Conservation (phyloP, 2,113 vertebrate genomes). For the Accipiter virgatus region DNA sequence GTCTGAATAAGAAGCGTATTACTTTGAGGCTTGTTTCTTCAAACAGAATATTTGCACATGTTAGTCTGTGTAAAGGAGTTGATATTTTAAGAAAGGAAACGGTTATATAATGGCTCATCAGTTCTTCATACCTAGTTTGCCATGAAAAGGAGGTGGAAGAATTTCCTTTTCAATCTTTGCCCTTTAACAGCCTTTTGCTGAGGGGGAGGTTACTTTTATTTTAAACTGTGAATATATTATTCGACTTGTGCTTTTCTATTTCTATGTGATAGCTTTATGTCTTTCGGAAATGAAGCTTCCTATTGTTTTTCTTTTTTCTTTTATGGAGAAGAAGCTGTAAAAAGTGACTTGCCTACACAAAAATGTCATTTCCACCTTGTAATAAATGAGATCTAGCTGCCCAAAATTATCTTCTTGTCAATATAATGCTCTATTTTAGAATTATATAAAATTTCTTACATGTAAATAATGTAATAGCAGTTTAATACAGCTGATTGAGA, state of each 20-base stretch:
- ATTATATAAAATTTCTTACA: neutral
- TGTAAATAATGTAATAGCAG: neutral
- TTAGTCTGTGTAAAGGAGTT: neutral
- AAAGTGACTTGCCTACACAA: neutral
- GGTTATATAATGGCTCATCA: neutral
- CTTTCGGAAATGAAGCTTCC: neutral
- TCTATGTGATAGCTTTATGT: neutral
- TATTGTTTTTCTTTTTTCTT: neutral
- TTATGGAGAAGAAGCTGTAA: neutral
- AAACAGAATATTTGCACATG: neutral
- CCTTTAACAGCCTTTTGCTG: neutral
- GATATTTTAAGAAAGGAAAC: neutral
- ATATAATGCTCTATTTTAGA: neutral
- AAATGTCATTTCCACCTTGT: neutral
- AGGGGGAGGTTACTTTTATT: neutral
- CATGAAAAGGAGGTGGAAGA: neutral
- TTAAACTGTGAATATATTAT: neutral
- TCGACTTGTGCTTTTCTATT: neutral
- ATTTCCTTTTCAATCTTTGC: neutral
- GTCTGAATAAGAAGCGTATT: neutral
- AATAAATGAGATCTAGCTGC: neutral
- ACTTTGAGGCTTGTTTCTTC: slow-evolving; percentile 19
- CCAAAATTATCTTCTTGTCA: neutral
- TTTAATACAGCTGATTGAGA: neutral
- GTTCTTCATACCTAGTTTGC: neutral